phyloP scores from a whole-genome alignment of 2,797 vertebrate genomes.

The Coendou prehensilis region DNA sequence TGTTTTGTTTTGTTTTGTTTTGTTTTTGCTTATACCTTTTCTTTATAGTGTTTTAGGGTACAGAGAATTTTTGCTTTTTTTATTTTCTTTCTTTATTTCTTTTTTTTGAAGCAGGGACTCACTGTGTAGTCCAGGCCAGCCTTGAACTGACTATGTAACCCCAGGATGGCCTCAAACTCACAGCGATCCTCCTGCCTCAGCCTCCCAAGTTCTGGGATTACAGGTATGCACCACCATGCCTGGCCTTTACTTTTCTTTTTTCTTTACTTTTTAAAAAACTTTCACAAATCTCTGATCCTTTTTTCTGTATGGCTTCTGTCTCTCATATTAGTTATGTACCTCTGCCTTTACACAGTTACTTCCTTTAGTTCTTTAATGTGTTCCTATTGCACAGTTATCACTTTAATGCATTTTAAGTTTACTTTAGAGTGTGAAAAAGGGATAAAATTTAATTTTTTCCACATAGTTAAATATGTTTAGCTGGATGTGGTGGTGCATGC shows the following conservation, averaged over 20 bases:
- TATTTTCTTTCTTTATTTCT: background rate
- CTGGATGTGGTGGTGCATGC: no score
- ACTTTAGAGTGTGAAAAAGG: constrained; percentile 5
- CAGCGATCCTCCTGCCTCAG: background rate
- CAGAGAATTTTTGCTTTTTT: background rate
- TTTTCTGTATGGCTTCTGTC: background rate
- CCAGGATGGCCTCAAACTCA: background rate
- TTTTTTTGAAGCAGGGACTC: background rate
- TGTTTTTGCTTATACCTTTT: background rate
- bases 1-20: background rate
- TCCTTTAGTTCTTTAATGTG: background rate
- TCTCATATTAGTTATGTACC: background rate
- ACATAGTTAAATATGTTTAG: background rate
- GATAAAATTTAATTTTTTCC: background rate
- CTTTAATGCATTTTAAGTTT: background rate
- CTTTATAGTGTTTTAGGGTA: background rate
- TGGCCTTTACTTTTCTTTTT: background rate
- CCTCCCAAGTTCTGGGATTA: background rate
- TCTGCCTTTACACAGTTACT: no score
- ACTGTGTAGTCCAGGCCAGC: background rate
- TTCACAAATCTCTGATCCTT: background rate
- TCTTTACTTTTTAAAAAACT: background rate
- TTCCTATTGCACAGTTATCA: background rate
- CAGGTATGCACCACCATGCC: background rate
- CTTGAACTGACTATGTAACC: background rate